Evolutionary conservation across 1,140 invertebrate genomes (phyloP).

Genomic region (Diorhabda elongata): DNA sequence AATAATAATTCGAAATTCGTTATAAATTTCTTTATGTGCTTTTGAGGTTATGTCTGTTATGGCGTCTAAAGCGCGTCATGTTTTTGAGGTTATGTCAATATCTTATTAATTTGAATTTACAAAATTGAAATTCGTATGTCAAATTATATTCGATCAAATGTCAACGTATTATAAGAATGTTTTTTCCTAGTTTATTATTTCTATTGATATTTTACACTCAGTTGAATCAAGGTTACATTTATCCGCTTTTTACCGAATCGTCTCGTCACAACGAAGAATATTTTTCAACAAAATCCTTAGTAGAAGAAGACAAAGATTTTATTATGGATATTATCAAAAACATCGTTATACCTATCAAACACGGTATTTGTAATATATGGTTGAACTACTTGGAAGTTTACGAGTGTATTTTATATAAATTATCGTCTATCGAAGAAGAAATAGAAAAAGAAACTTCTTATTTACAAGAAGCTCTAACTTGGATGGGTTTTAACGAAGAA

Average conservation of each 20-base stretch:
- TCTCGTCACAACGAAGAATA: conserved; percentile 4
- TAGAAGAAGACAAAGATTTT: conserved; percentile 18
- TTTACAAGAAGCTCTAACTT: conserved; percentile 7
- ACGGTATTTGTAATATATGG: conserved; percentile 24
- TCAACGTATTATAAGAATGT: conserved; percentile 1
- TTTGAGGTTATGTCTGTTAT: no score
- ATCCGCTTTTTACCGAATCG: conserved; percentile 17
- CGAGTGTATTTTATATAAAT: conserved; percentile 20
- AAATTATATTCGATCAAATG: no score
- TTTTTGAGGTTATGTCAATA: no score
- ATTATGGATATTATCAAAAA: conserved; percentile 15
- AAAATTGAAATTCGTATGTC: no score
- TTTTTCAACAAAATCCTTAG: conserved; percentile 4
- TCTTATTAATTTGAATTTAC: no score
- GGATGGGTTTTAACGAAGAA: conserved; percentile 10
- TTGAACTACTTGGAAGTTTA: conserved; percentile 25
- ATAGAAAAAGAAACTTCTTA: neutral
- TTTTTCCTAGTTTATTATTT: conserved; percentile 18
- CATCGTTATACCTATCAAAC: conserved; percentile 21
- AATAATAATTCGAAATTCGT: no score
- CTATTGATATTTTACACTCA: conserved; percentile 9
- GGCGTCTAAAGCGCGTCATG: no score
- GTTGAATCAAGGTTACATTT: conserved; percentile 14
- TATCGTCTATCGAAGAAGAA: neutral
- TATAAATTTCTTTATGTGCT: no score